Conservation (phyloP, 2,113 vertebrate genomes). For the Chunga burmeisteri region DNA sequence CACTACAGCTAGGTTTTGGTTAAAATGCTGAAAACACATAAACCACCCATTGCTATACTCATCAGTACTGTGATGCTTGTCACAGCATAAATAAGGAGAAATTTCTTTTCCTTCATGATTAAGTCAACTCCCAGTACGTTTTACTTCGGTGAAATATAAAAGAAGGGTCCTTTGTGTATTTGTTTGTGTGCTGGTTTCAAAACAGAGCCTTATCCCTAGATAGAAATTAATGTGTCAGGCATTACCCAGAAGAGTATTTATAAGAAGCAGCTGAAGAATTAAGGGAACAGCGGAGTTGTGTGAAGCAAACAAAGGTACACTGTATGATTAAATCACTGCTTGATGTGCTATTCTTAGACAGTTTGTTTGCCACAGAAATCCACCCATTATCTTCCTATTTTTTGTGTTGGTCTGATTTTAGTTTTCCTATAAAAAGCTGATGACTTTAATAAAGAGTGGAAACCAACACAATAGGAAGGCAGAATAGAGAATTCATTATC, state of each 20-base stretch:
- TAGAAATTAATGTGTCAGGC: slow-evolving; percentile 13
- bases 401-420: slow-evolving; percentile 1
- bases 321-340: background rate
- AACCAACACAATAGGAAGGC: background rate
- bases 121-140: background rate
- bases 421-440: background rate
- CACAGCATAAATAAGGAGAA: background rate
- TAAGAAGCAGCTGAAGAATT: slow-evolving; percentile 23
- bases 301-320: background rate
- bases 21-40: background rate
- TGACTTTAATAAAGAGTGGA: background rate
- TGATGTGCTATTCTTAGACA: background rate
- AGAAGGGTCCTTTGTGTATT: background rate
- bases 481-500: slow-evolving; percentile 12
- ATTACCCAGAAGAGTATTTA: slow-evolving; percentile 7
- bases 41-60: background rate
- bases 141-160: background rate
- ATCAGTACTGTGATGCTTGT: background rate
- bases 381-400: background rate
- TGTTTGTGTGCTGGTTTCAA: slow-evolving; percentile 9
- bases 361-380: background rate
- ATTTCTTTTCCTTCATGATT: background rate
- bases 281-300: background rate
- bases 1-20: background rate
- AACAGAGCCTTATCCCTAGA: background rate